Conservation (phyloP, 2,113 vertebrate genomes). For the Mugil cephalus region DNA sequence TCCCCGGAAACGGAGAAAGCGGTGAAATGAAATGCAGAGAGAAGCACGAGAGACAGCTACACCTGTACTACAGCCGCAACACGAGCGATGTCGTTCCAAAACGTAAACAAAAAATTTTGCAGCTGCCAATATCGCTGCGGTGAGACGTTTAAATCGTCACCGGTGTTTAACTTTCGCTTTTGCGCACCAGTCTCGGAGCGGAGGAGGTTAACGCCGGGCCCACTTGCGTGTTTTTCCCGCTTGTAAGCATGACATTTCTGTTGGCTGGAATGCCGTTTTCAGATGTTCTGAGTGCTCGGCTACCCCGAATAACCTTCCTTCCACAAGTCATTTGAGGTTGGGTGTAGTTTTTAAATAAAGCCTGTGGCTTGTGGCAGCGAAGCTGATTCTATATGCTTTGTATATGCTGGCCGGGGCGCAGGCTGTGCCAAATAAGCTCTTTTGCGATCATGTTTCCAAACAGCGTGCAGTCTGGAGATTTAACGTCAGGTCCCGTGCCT, state of each 20-base stretch:
- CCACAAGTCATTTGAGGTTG: conserved; percentile 61
- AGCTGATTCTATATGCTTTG: conserved; percentile 56
- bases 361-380: conserved; percentile 61
- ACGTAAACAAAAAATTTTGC: conserved; percentile 25
- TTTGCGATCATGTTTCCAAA: conserved; percentile 62
- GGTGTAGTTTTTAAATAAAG: conserved; percentile 64
- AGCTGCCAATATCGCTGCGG: conserved; percentile 34
- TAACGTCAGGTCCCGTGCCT: not conserved
- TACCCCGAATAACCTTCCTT: conserved; percentile 61
- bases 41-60: conserved; percentile 40
- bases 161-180: conserved; percentile 43
- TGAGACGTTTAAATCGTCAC: conserved; percentile 17
- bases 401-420: conserved; percentile 31
- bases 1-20: conserved; percentile 34
- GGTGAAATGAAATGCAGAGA: conserved; percentile 56
- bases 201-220: conserved; percentile 25
- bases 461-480: conserved; percentile 17
- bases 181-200: conserved; percentile 10
- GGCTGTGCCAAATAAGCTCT: conserved; percentile 24
- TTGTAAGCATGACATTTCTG: conserved; percentile 41
- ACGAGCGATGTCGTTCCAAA: conserved; percentile 50
- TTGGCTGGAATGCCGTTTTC: conserved; percentile 27
- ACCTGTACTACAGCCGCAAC: conserved; percentile 49
- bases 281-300: conserved; percentile 39
- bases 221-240: conserved; percentile 21